Evolutionary conservation across 2,113 vertebrate species (phyloP).

Genomic region (Eira barbara): DNA sequence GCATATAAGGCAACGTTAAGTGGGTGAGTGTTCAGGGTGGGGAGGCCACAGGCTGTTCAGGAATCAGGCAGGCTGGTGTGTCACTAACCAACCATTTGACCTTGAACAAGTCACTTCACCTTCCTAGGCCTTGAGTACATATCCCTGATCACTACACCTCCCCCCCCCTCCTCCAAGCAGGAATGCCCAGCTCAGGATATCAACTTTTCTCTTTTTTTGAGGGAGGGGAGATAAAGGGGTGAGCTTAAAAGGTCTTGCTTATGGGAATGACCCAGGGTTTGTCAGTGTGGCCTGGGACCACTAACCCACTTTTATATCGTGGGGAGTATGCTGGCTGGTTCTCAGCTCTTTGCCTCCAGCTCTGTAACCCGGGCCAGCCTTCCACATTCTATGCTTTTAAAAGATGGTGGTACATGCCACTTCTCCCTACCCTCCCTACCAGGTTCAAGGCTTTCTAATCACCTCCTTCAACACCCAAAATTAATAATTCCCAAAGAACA

Average conservation of each 20-base stretch:
- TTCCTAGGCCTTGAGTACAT: slow-evolving; percentile 20
- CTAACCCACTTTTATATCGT: not conserved
- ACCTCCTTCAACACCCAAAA: not conserved
- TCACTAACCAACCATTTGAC: slow-evolving; percentile 61
- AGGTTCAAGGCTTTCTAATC: not conserved
- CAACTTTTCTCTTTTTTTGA: not conserved
- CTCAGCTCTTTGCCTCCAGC: not conserved
- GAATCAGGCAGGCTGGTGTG: not conserved
- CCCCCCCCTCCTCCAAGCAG: not conserved
- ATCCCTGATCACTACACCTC: not conserved
- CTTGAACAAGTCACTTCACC: slow-evolving; percentile 69
- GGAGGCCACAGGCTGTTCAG: not conserved
- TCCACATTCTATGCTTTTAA: not conserved
- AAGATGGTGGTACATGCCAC: not conserved
- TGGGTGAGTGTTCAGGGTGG: not conserved
- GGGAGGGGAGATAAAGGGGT: not conserved
- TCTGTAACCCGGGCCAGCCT: not conserved
- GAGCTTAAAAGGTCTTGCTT: not conserved
- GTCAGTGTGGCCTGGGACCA: not conserved
- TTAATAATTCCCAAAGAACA: not conserved
- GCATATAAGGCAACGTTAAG: not conserved
- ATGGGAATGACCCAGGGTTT: not conserved
- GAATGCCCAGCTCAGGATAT: not conserved
- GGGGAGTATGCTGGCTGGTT: not conserved
- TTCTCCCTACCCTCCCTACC: not conserved